Conservation (phyloP, 2,888 invertebrate genomes). For the Mylabris sibirica region DNA sequence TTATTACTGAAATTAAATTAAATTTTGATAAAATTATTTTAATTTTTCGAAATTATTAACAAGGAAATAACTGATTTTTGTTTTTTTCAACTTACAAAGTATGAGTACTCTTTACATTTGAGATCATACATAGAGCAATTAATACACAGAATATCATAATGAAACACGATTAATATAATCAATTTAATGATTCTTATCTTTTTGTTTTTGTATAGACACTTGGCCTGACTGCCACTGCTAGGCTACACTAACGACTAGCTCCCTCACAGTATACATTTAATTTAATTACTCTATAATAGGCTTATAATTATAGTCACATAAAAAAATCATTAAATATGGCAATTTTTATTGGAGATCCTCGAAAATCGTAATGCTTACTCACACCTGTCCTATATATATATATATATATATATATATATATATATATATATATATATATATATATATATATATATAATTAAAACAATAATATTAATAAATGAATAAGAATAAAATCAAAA, state of each 20-base stretch:
- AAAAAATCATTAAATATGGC: constrained; percentile 32
- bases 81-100: constrained; percentile 46
- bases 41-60: constrained; percentile 32
- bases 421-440: background rate
- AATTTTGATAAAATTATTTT: constrained; percentile 28
- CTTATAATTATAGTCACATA: constrained; percentile 47
- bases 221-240: constrained; percentile 41
- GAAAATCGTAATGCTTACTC: background rate
- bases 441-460: background rate
- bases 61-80: constrained; percentile 27
- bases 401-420: background rate
- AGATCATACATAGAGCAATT: constrained; percentile 49
- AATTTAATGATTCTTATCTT: constrained; percentile 27
- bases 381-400: background rate
- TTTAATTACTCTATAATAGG: constrained; percentile 57
- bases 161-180: constrained; percentile 43
- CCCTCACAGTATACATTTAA: constrained; percentile 51
- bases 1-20: constrained; percentile 42
- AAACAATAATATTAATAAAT: no score
- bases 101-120: constrained; percentile 51
- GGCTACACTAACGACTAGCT: constrained; percentile 51
- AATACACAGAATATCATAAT: constrained; percentile 46
- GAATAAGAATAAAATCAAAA: background rate
- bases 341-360: constrained; percentile 13
- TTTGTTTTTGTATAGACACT: constrained; percentile 30